Conservation (phyloP, 2,113 vertebrate genomes). For the Stigmatopora argus region DNA sequence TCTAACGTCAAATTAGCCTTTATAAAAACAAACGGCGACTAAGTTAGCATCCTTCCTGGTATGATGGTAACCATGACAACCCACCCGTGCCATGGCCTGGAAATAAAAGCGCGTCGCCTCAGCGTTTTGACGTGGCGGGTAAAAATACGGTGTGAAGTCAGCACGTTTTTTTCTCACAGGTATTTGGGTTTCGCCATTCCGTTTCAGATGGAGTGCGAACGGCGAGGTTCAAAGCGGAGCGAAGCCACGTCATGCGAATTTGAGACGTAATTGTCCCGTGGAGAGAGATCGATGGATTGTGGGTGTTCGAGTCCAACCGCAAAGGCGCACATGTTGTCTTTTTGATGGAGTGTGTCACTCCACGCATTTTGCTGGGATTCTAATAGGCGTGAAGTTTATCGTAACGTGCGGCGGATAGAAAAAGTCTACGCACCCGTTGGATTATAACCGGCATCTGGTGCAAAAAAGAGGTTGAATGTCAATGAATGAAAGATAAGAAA, state of each 20-base stretch:
- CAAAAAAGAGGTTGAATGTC: neutral
- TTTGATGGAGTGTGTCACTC: neutral
- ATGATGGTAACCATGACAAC: neutral
- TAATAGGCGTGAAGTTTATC: neutral
- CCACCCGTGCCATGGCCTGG: neutral
- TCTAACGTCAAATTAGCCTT: neutral
- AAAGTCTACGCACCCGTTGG: too few species aligned
- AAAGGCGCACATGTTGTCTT: neutral
- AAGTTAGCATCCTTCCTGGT: neutral
- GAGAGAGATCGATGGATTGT: neutral
- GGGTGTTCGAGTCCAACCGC: neutral
- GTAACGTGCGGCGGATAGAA: neutral
- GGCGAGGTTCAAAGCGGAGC: neutral
- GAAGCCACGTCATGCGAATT: neutral
- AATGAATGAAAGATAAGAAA: neutral
- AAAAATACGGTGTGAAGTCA: neutral
- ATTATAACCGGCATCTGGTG: too few species aligned
- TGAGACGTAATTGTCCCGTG: neutral
- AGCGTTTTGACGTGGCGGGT: neutral
- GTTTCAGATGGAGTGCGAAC: slow-evolving; percentile 1
- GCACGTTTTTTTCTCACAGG: neutral
- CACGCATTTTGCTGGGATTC: neutral
- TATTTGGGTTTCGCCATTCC: neutral
- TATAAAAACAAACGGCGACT: neutral
- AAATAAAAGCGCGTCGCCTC: neutral